Conservation (phyloP, 2,888 invertebrate genomes). For the Aquatica leii region DNA sequence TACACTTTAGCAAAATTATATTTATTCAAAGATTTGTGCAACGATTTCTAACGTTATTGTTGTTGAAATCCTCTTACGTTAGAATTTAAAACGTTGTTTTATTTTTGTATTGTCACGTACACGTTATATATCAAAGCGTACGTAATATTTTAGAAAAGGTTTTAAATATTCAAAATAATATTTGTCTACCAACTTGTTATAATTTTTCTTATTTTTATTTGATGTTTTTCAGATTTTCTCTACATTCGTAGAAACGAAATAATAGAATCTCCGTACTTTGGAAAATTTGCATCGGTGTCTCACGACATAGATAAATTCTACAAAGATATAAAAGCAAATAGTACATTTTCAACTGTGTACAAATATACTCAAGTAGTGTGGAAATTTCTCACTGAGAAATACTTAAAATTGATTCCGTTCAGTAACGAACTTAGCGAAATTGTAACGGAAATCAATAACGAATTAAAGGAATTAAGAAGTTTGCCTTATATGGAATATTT, state of each 20-base stretch:
- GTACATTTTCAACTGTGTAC: conserved; percentile 78
- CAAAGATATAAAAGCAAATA: conserved; percentile 79
- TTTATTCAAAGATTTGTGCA: too few species aligned
- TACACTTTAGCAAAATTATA: too few species aligned
- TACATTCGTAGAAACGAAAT: conserved; percentile 82
- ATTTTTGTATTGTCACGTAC: too few species aligned
- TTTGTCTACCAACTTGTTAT: too few species aligned
- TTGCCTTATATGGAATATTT: conserved; percentile 68
- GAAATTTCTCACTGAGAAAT: conserved; percentile 73
- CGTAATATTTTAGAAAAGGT: too few species aligned
- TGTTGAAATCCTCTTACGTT: too few species aligned
- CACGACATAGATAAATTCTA: conserved; percentile 83
- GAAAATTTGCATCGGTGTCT: conserved; percentile 79
- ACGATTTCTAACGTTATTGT: too few species aligned
- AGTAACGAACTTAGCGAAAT: conserved; percentile 72
- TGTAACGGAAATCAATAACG: conserved; percentile 68
- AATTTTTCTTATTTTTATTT: not conserved
- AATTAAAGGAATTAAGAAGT: conserved; percentile 69
- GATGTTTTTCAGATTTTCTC: conserved; percentile 69
- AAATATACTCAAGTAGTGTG: conserved; percentile 76
- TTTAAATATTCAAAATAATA: too few species aligned
- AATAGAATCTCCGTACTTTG: conserved; percentile 82
- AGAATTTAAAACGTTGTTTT: too few species aligned
- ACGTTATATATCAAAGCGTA: too few species aligned
- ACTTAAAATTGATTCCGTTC: conserved; percentile 73